phyloP scores from a whole-genome alignment of 2,113 vertebrate genomes.

The Gulo gulo region DNA sequence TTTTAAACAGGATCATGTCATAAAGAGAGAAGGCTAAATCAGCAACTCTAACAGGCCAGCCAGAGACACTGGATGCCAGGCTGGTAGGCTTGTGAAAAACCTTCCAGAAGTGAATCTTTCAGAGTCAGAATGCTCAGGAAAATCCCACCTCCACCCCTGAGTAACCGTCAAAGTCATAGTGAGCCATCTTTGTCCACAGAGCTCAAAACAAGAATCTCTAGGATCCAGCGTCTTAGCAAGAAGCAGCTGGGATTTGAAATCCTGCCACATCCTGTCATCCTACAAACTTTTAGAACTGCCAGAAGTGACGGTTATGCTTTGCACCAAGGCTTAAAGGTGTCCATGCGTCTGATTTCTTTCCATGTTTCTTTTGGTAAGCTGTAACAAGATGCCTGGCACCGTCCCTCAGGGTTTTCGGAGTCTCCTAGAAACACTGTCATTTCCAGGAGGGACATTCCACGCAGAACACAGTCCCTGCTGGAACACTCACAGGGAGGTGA shows the following conservation, averaged over 20 bases:
- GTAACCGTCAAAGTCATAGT: background rate
- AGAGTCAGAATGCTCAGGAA: background rate
- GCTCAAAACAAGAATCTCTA: background rate
- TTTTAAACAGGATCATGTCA: constrained; percentile 61
- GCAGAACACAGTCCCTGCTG: background rate
- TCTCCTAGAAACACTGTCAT: background rate
- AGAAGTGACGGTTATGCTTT: background rate
- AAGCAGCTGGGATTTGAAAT: background rate
- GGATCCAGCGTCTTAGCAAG: background rate
- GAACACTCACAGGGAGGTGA: background rate
- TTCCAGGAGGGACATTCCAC: background rate
- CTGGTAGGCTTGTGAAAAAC: background rate
- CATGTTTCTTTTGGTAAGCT: background rate
- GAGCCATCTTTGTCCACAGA: background rate
- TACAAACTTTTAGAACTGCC: background rate
- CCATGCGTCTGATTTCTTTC: background rate
- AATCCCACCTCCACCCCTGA: background rate
- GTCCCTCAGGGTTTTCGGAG: background rate
- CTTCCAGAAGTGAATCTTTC: background rate
- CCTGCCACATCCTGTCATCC: background rate
- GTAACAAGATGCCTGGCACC: background rate
- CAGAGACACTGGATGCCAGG: background rate
- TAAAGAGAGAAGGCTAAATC: constrained; percentile 62
- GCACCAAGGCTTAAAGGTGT: background rate
- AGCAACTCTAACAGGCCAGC: background rate